phyloP scores from a whole-genome alignment of 2,113 vertebrate genomes.

The Lontra canadensis region DNA sequence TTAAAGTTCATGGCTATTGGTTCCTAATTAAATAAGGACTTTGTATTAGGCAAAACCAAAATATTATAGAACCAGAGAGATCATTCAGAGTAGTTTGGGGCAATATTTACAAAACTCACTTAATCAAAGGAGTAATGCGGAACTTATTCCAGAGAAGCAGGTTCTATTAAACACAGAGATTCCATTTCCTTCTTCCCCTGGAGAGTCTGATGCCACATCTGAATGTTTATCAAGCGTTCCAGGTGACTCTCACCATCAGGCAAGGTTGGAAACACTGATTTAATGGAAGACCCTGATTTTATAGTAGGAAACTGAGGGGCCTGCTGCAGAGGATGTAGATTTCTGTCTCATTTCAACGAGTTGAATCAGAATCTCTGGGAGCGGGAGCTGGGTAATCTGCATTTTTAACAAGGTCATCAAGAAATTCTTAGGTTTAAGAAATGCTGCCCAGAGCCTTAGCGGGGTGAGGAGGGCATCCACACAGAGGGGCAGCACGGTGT shows the following conservation, averaged over 20 bases:
- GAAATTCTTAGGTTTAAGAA: not conserved
- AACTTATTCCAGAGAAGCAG: not conserved
- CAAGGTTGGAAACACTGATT: not conserved
- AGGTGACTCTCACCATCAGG: not conserved
- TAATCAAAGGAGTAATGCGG: not conserved
- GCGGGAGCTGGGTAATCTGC: not conserved
- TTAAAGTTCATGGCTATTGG: not conserved
- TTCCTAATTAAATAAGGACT: slow-evolving; percentile 30
- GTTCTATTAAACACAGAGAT: not conserved
- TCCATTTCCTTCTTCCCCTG: not conserved
- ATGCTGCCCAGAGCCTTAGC: not conserved
- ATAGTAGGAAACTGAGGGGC: not conserved
- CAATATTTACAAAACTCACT: slow-evolving; percentile 27
- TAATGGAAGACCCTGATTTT: not conserved
- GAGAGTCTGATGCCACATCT: not conserved
- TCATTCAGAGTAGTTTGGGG: not conserved
- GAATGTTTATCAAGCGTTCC: not conserved
- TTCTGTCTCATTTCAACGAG: not conserved
- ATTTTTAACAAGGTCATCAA: not conserved
- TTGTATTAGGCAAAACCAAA: not conserved
- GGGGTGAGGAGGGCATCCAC: not conserved
- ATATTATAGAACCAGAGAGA: not conserved
- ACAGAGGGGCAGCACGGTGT: not conserved
- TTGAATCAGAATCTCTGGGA: not conserved
- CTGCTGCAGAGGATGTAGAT: not conserved